These are phyloP conservation scores for Ascidia mentula DNA, from an alignment of 23 tunicate species.

Conservation along the genomic window DNA sequence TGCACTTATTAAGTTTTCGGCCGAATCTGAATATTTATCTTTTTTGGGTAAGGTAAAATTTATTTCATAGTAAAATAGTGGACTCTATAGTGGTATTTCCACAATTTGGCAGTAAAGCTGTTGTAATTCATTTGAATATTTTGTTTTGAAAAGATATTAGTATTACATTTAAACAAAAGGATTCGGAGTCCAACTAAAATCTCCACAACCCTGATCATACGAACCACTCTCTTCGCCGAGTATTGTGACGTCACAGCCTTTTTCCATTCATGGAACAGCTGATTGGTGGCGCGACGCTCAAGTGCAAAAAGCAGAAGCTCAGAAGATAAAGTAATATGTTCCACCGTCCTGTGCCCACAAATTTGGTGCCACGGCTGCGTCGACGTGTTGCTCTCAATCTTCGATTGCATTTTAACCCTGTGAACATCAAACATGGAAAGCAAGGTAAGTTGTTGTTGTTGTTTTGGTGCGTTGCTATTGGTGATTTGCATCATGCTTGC, in stretches of 20 bases:
- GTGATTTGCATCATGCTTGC: neutral
- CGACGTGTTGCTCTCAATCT: neutral
- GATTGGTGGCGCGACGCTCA: neutral
- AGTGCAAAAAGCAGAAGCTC: neutral
- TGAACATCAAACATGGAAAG: neutral
- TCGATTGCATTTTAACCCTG: neutral
- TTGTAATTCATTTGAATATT: too few relatives aligned
- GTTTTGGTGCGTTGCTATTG: neutral
- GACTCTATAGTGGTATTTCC: too few relatives aligned
- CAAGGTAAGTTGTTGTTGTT: neutral
- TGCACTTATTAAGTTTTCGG: too few relatives aligned
- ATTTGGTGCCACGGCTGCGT: neutral
- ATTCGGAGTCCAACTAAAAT: too few relatives aligned
- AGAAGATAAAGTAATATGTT: neutral
- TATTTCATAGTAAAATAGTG: too few relatives aligned
- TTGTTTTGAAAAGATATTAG: too few relatives aligned
- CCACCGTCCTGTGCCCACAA: neutral
- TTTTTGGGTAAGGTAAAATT: too few relatives aligned
- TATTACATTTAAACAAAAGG: too few relatives aligned
- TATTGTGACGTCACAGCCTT: neutral
- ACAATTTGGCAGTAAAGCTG: too few relatives aligned
- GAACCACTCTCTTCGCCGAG: too few relatives aligned
- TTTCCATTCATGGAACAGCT: neutral
- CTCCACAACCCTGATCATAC: too few relatives aligned
- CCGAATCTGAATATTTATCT: too few relatives aligned